These are phyloP conservation scores for Microplitis deprimator DNA, from an alignment of 2,888 invertebrate genomes.

Conservation along the genomic window DNA sequence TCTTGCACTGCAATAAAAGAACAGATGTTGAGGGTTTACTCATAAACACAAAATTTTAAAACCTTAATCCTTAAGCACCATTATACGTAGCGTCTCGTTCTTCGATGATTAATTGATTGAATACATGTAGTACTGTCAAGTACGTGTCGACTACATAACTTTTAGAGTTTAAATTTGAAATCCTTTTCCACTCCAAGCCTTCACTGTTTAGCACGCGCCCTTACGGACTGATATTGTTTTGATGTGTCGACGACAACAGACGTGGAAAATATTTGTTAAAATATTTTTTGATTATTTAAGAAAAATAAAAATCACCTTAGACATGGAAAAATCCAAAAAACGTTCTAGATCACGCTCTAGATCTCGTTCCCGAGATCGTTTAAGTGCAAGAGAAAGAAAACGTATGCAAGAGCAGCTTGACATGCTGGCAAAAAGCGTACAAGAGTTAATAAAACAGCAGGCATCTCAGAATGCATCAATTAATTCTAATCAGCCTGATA, in stretches of 20 bases:
- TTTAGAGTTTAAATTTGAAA: not conserved
- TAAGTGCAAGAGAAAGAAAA: not conserved
- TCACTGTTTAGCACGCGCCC: not conserved
- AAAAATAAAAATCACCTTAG: constrained; percentile 8
- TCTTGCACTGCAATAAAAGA: too few species aligned
- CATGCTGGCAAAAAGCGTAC: constrained; percentile 10
- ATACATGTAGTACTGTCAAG: too few species aligned
- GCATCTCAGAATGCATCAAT: constrained; percentile 13
- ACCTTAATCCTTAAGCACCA: too few species aligned
- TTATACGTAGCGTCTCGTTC: not conserved
- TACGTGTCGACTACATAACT: not conserved
- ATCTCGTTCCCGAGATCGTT: not conserved
- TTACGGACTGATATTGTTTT: constrained; percentile 2
- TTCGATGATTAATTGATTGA: not conserved
- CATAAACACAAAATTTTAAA: too few species aligned
- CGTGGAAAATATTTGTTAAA: constrained; percentile 1
- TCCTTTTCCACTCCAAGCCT: not conserved
- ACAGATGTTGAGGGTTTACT: too few species aligned
- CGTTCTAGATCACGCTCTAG: not conserved
- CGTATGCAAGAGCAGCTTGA: constrained; percentile 13
- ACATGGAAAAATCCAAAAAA: constrained; percentile 8
- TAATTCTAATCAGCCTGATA: constrained; percentile 1
- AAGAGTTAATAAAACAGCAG: constrained; percentile 7
- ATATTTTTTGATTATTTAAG: not conserved
- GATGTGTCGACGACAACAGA: constrained; percentile 15